Base-by-base conservation (phyloP, 2,888 invertebrate species). In the Mongoloraphidia duomilia region DNA sequence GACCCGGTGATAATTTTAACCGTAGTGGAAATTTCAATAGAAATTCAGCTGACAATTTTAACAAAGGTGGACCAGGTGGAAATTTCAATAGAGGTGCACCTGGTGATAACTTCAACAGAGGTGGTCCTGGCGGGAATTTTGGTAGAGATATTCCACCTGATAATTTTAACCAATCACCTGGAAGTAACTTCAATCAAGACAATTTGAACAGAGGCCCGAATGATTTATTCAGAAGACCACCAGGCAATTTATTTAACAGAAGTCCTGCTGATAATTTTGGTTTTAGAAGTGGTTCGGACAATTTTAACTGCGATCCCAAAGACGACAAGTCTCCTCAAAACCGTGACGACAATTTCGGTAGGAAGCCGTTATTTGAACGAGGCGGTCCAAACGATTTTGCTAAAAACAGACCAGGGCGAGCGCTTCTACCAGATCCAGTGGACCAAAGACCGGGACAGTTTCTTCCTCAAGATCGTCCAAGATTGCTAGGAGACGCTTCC, bases 171-270 rank as follows among this genome's bases (percentile, higher is more conserved):
- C 14, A 26, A 26, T 6, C 26, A 6, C 26, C 26, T 8, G 51
- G 51, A 37, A 48, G 43, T 34, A 55, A 54, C 47, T 53, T 53
- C 39, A 52, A 48, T 13, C 51, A 52, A 41, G 50, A 53, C 33
- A 49, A 50, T 36, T 44, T 46, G 35, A 46, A 47, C 14, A 44
- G 47, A 36, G 46, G 52, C 14, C 38, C 49, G 41, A 13, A 49
- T 11, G 48, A 49, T 38, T 53, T 54, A 49, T 56, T 55, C 42
- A 51, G 55, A 50, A 42, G 50, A 17, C 49, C 49, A 17, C 41
- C 46, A 13, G 50, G 50, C 41, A 53, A 53, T 45, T 26, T 26
- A 6, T 5, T 26, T 26, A 26, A 26, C 26, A 26, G 26, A 26
- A 26, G 6, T 26, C 26, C 26, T 26, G 26, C 26, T 6, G 26